These are phyloP conservation scores for Oppia nitens DNA, from an alignment of 1,140 invertebrate genomes.

Conservation along the genomic window DNA sequence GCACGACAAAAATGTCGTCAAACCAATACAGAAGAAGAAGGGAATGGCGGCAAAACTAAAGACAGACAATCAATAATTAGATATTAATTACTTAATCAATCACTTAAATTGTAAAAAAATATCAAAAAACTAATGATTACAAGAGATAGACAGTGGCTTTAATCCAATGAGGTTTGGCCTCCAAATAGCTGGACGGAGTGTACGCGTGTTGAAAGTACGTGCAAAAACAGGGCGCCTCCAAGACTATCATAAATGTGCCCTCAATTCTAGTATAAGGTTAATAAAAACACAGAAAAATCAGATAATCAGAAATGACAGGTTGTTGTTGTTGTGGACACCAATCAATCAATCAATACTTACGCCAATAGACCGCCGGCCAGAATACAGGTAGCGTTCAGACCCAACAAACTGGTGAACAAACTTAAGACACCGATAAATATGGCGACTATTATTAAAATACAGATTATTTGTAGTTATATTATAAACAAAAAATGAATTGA, in stretches of 20 bases:
- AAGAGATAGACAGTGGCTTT: constrained; percentile 64
- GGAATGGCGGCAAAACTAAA: constrained; percentile 32
- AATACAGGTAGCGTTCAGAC: constrained; percentile 1
- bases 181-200: constrained; percentile 55
- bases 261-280: constrained; percentile 38
- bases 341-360: constrained; percentile 7
- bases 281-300: constrained; percentile 9
- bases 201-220: constrained; percentile 83
- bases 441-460: background rate
- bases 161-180: constrained; percentile 70
- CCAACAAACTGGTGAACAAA: background rate
- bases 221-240: constrained; percentile 88
- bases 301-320: constrained; percentile 1
- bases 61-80: constrained; percentile 11
- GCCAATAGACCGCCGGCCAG: constrained; percentile 3
- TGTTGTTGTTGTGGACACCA: background rate
- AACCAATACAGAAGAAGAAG: constrained; percentile 53
- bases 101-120: constrained; percentile 9
- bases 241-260: constrained; percentile 62
- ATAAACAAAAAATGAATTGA: background rate
- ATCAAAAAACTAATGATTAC: constrained; percentile 35
- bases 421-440: background rate
- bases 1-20: constrained; percentile 63
- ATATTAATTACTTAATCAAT: too few species aligned
- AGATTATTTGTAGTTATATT: background rate